Conservation (phyloP, 2,113 vertebrate genomes). For the Canis aureus region DNA sequence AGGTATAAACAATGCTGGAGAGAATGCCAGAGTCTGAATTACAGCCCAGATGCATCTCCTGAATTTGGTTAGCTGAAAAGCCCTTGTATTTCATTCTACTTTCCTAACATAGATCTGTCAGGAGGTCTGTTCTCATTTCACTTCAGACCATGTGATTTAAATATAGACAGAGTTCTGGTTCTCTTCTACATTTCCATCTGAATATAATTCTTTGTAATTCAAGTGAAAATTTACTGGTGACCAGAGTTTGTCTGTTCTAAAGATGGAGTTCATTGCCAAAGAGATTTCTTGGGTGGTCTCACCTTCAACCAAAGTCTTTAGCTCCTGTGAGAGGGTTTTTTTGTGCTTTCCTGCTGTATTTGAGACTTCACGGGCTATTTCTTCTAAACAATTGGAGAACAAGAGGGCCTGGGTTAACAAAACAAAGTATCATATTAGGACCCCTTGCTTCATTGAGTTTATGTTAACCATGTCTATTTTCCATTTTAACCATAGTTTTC, state of each 20-base stretch:
- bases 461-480: not conserved
- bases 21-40: not conserved
- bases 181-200: constrained; percentile 52
- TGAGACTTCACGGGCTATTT: not conserved
- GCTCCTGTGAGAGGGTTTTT: not conserved
- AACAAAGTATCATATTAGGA: not conserved
- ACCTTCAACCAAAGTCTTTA: not conserved
- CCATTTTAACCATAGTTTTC: not conserved
- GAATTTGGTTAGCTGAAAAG: constrained; percentile 51
- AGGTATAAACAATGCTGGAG: not conserved
- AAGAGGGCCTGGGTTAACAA: not conserved
- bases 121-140: not conserved
- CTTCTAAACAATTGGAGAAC: not conserved
- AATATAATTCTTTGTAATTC: constrained; percentile 34
- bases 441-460: not conserved
- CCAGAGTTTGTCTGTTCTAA: constrained; percentile 43
- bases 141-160: constrained; percentile 62
- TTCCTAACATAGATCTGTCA: constrained; percentile 77
- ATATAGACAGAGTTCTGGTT: constrained; percentile 55
- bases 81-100: constrained; percentile 46
- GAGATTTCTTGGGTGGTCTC: constrained; percentile 17
- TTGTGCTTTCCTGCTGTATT: not conserved
- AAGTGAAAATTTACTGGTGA: constrained; percentile 41
- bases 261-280: not conserved
- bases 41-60: not conserved